A percentile compares a stretch with the other conserved stretches of the same genome.
phyloP scores from a whole-genome alignment of 2,113 vertebrate genomes.

The Piprites chloris region DNA sequence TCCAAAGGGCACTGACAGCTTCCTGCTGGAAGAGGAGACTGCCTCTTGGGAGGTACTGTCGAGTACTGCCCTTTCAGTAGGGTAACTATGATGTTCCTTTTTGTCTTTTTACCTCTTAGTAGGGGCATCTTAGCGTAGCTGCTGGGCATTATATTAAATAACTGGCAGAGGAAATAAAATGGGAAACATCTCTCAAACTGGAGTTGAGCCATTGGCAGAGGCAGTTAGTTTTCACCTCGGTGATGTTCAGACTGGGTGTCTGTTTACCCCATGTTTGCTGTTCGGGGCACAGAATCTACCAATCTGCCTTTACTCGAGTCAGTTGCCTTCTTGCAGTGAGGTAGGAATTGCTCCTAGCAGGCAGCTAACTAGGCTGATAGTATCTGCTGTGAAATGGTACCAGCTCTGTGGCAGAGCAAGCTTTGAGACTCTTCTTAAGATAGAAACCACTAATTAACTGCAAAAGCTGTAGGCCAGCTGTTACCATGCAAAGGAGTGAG shows the following conservation, averaged over 20 bases:
- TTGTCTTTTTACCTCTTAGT: conserved; percentile 41
- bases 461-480: background rate
- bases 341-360: conserved; percentile 25
- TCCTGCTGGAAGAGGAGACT: conserved; percentile 15
- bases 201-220: background rate
- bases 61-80: background rate
- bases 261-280: background rate
- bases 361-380: background rate
- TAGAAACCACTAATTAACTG: conserved; percentile 15
- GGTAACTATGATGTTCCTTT: background rate
- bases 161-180: background rate
- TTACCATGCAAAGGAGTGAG: background rate
- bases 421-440: background rate
- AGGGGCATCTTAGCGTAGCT: background rate
- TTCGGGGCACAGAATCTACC: background rate
- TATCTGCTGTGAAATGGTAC: background rate
- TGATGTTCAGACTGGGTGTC: background rate
- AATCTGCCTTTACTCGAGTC: conserved; percentile 41
- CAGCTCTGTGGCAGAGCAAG: background rate
- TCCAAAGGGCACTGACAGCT: conserved; percentile 26
- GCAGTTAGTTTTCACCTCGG: background rate
- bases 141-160: background rate
- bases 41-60: background rate
- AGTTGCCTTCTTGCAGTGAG: conserved; percentile 47
- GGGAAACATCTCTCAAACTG: background rate